Evolutionary conservation across 2,113 vertebrate species (phyloP).

Genomic region (Tympanuchus pallidicinctus): DNA sequence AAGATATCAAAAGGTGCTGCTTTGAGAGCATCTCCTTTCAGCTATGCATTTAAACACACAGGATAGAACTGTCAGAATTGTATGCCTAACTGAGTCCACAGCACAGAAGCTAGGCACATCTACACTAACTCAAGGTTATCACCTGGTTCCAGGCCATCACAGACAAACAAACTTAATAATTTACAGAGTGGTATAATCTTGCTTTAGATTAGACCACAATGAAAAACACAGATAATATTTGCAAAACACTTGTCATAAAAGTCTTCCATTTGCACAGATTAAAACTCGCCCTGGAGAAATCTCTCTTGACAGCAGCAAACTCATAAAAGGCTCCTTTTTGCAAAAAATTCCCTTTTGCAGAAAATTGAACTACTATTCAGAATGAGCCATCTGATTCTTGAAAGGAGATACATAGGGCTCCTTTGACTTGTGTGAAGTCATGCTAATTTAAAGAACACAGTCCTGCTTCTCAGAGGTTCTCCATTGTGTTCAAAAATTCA

Average conservation of each 20-base stretch:
- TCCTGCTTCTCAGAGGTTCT: background rate
- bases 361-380: background rate
- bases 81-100: background rate
- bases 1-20: background rate
- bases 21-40: background rate
- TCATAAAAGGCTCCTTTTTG: background rate
- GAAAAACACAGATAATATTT: background rate
- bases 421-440: background rate
- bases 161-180: background rate
- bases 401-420: background rate
- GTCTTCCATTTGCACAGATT: background rate
- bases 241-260: background rate
- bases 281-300: background rate
- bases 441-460: background rate
- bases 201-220: background rate
- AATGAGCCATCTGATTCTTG: background rate
- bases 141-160: background rate
- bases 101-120: background rate
- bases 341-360: background rate
- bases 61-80: background rate
- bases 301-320: background rate
- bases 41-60: background rate
- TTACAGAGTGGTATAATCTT: background rate
- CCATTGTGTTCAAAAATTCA: background rate
- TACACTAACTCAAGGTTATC: background rate